These are phyloP conservation scores for Chaunax sp. DNA, from an alignment of 2,797 vertebrate genomes.

Conservation along the genomic window DNA sequence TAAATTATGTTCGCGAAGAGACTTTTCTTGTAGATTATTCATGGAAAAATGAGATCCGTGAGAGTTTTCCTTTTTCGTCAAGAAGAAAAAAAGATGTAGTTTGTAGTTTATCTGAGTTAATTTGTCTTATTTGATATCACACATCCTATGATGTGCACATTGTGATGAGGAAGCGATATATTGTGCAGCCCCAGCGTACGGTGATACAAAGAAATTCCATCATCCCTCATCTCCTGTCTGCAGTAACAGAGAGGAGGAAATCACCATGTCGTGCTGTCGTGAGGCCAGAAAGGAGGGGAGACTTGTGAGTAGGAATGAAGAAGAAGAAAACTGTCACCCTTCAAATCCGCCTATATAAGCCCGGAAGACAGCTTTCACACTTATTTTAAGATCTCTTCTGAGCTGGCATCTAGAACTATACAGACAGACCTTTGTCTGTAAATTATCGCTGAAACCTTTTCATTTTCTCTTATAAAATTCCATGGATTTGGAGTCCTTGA, in stretches of 20 bases:
- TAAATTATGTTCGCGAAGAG: too few species aligned
- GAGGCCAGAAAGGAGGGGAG: constrained; percentile 65
- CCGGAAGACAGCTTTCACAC: constrained; percentile 50
- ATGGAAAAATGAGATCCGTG: too few species aligned
- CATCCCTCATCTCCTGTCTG: constrained; percentile 67
- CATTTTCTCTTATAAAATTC: constrained; percentile 27
- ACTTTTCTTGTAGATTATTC: too few species aligned
- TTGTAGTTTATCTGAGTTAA: too few species aligned
- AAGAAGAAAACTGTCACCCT: constrained; percentile 70
- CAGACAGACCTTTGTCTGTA: constrained; percentile 4
- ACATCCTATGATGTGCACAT: too few species aligned
- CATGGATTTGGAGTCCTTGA: constrained; percentile 42
- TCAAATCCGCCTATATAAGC: constrained; percentile 64
- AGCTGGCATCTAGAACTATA: constrained; percentile 37
- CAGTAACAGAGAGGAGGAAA: constrained; percentile 67
- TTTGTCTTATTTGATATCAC: too few species aligned
- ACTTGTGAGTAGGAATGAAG: constrained; percentile 73
- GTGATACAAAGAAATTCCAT: constrained; percentile 70
- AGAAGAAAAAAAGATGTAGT: too few species aligned
- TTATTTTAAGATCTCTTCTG: constrained; percentile 69
- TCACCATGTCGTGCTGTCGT: constrained; percentile 53
- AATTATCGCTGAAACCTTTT: constrained; percentile 39
- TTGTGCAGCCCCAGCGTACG: too few species aligned
- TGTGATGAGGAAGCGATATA: too few species aligned
- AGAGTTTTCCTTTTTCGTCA: too few species aligned